Evolutionary conservation across 2,113 vertebrate species (phyloP), one percentile per base, ranked within the genome.

Genomic region (Vimba vimba): DNA sequence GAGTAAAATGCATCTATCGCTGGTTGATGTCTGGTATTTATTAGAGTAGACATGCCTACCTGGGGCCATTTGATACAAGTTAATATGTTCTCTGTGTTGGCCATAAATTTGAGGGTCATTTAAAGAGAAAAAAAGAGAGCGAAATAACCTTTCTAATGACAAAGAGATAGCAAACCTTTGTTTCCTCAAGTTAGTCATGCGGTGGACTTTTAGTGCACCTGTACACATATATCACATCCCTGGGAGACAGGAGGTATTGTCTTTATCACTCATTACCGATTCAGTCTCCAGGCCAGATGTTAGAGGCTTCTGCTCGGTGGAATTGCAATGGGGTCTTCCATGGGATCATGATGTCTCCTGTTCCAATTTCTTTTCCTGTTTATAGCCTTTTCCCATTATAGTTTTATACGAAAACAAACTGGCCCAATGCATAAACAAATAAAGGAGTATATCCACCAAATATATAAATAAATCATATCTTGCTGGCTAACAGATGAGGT

Each of bases 1-100:
- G 15, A 69, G 27, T 4, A 55, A 39, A 62, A 5, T 59, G 79
- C 79, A 82, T 50, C 69, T 82, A 59, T 60, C 43, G 33, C 74
- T 39, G n/a, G 47, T 45, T 45, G 62, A 15, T 73, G 19, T 78
- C 43, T 69, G 57, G 75, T 60, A 74, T 79, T 79, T 86, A 88
- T 86, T 82, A 84, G 62, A 66, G 71, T 57, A 83, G 75, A 78
- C 80, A 73, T 71, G 25, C 43, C 60, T 83, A 84, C 80, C 87
- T 83, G 80, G 9, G 64, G 43, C 30, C 62, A 55, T 76, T 55
- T 69, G 25, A 88, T 47, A 30, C 62, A 73, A 50, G n/a, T 39
- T 80, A 84, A 86, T 86, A 84, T 75, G 27, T 71, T 79, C 43
- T 71, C 76, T 75, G 69, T 55, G 62, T 50, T 50, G 57, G 64